Base-by-base conservation (phyloP, 2,113 vertebrate species). In the Trichomycterus rosablanca region DNA sequence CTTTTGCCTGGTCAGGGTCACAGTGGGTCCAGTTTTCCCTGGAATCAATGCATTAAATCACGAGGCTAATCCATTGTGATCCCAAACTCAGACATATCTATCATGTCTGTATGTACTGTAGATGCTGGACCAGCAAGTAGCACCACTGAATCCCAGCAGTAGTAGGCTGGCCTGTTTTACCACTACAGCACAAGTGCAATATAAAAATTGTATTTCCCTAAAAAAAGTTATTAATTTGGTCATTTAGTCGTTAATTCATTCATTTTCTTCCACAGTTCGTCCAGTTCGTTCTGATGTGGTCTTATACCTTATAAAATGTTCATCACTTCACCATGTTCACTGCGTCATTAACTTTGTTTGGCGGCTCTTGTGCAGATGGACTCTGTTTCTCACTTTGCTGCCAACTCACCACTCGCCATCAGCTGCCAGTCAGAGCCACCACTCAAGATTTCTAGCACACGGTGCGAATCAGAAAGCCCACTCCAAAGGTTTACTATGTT, bases 361-460 rank as follows among this genome's bases (percentile, higher is more conserved):
- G 55, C 39, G 45, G 72, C 70, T 69, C 44, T 59, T 37, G 24
- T 65, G 63, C 54, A 63, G 63, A 79, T 63, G 62, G 72, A 74
- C 71, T 74, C 62, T 59, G 73, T 23, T 42, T 69, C 48, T 12
- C 51, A 12, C 55, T n/a, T 11, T n/a, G 14, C 34, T 67, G 69
- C 69, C 63, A 67, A 56, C 59, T 45, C 45, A 39, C 63, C 63
- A 62, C 53, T 72, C 69, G 42, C 63, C 46, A 50, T 67, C 69
- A 57, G 58, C 59, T 49, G 40, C 50, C 68, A 56, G 51, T 42
- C 30, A 24, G 15, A 61, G 43, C 46, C 42, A 66, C 57, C 45
- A 16, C 69, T 71, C 22, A 7, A 58, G 58, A 72, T 63, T 57
- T 53, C 58, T 67, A 63, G 52, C 69, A 48, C 52, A 15, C 2